Base-by-base conservation (phyloP, 2,797 vertebrate species). In the Leptoclinus maculatus region DNA sequence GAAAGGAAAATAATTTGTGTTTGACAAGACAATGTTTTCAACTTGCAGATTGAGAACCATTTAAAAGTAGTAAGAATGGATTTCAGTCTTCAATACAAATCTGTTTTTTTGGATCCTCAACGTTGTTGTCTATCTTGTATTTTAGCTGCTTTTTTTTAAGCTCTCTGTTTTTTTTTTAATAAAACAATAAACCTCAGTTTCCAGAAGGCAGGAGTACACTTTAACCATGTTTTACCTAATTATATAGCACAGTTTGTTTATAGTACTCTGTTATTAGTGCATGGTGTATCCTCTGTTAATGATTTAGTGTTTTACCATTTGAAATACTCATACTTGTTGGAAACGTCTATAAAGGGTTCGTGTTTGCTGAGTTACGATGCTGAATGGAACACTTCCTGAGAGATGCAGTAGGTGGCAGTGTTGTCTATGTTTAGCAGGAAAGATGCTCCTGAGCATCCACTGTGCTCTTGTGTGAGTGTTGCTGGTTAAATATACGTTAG, bases 351-450 rank as follows among this genome's bases (percentile, higher is more conserved):
- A 0, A 39, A 36, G 25, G 3, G 7, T 68, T 10, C 11, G 13
- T 23, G 27, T 21, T 51, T 41, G 10, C 21, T n/a, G n/a, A 38
- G 7, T 4, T 59, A 4, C 54, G 45, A 54, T 59, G 8, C 12
- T 45, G 5, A 60, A 45, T 73, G 8, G 13, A 11, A 7, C 39
- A n/a, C 12, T 60, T 49, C 70, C 23, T 60, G 5, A 39, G 6
- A 57, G 0, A 53, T 80, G n/a, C 90, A 60, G 32, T 65, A 84
- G 85, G 68, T 88, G 87, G 72, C 76, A 76, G 49, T 59, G 47
- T 84, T 71, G 17, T 5, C 23, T 17, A 53, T 19, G 12, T 66
- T 41, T 51, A 63, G 34, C 54, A 51, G 25, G 8, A 34, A 74
- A 58, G 36, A 8, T 13, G 32, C 23, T 47, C 11, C 3, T 27